phyloP scores from a whole-genome alignment of 2,888 invertebrate species.

The Ophion costatus region DNA sequence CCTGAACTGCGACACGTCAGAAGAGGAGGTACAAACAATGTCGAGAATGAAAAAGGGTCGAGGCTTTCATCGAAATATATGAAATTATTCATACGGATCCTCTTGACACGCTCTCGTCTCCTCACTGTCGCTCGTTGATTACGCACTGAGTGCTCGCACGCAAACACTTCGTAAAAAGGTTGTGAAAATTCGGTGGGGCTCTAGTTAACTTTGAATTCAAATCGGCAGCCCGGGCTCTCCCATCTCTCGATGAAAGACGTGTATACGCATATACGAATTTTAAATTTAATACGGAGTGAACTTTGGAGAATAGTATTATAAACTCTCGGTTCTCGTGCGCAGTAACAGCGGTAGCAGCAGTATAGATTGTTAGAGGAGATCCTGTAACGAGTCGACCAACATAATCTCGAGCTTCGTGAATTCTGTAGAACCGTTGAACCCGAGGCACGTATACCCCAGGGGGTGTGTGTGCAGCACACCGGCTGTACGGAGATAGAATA shows the following conservation, averaged over 20 bases:
- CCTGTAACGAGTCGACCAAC: constrained; percentile 66
- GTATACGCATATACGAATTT: constrained; percentile 41
- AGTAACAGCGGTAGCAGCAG: constrained; percentile 36
- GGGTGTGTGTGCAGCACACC: constrained; percentile 46
- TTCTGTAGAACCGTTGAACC: constrained; percentile 68
- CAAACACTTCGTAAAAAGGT: not conserved
- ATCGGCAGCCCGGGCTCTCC: constrained; percentile 1
- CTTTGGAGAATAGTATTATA: constrained; percentile 53
- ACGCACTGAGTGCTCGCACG: not conserved
- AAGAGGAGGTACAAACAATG: too few relatives aligned
- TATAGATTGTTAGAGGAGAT: constrained; percentile 63
- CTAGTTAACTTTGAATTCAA: constrained; percentile 24
- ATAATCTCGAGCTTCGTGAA: constrained; percentile 71
- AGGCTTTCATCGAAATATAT: not conserved
- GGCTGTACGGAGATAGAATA: constrained; percentile 73
- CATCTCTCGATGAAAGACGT: constrained; percentile 8
- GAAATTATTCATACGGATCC: not conserved
- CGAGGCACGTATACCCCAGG: constrained; percentile 60
- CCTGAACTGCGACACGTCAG: too few relatives aligned
- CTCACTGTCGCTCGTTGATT: not conserved
- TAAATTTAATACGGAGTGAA: constrained; percentile 56
- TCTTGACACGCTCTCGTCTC: not conserved
- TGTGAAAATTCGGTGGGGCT: constrained; percentile 1
- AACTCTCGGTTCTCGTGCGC: constrained; percentile 52
- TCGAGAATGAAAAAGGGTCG: too few relatives aligned